Conservation (phyloP, 2,888 invertebrate genomes). For the Pediacus dermestoides region DNA sequence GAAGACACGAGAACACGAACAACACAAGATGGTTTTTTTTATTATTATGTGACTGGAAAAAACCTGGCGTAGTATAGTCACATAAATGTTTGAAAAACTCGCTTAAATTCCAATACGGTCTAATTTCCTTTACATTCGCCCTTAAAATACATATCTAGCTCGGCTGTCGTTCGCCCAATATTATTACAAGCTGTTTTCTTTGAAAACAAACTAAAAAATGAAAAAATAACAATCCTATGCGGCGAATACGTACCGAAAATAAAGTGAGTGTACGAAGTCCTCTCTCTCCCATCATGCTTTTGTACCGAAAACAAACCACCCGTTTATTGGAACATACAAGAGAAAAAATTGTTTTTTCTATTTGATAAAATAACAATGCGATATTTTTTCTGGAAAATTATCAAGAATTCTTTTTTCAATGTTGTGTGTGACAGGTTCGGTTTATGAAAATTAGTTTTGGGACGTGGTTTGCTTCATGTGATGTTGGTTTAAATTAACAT, state of each 20-base stretch:
- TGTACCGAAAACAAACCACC: conserved; percentile 26
- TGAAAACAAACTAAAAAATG: conserved; percentile 48
- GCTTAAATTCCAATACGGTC: conserved; percentile 20
- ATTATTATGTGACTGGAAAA: no score
- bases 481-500: no score
- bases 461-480: no score
- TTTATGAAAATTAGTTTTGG: no score
- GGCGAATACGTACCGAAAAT: conserved; percentile 29
- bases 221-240: conserved; percentile 44
- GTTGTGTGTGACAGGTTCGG: no score
- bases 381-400: conserved; percentile 10
- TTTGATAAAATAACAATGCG: conserved; percentile 9
- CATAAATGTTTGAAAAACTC: conserved; percentile 22
- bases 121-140: conserved; percentile 19
- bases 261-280: conserved; percentile 16
- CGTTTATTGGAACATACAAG: conserved; percentile 14
- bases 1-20: no score
- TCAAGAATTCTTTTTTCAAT: no score
- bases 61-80: no score
- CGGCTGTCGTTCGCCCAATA: conserved; percentile 25
- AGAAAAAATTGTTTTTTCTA: conserved; percentile 9
- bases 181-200: conserved; percentile 45
- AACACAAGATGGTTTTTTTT: no score
- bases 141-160: conserved; percentile 10
- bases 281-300: conserved; percentile 23